Base-by-base conservation (phyloP, 2,888 invertebrate species). In the Mythimna loreyi region DNA sequence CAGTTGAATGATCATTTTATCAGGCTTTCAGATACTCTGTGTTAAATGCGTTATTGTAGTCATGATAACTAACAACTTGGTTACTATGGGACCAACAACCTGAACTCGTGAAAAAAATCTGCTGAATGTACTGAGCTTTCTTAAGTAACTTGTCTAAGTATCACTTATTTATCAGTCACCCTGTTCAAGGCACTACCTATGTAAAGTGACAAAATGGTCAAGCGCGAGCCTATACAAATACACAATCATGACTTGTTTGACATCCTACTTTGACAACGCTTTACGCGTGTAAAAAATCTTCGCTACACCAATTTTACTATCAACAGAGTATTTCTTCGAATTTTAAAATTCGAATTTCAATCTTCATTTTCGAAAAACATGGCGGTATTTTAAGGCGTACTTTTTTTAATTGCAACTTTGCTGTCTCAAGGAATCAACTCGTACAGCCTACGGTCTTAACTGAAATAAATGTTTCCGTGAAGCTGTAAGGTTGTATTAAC, bases 401-500 rank as follows among this genome's bases (percentile, higher is more conserved):
- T 73, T 73, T 85, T 80, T 85, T 85, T 78, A 80, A 82, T 83
- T 85, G 71, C 80, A 60, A 23, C 49, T 7, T 55, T 8, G 55
- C 73, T 82, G 81, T 83, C 74, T 55, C 77, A 81, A 66, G 67
- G 79, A 81, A 85, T 83, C 75, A 78, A 68, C 72, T 75, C 40
- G n/a, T 78, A 79, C 86, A 83, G 85, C 85, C 84, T 81, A 84
- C 86, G 83, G 84, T 83, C 85, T 81, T 82, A 82, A 85, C 81
- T 85, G 83, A 82, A 84, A 85, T 89, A 92, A 92, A 90, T 89
- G 87, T 90, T 94, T 93, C 93, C 89, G 77, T 92, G 93, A 94
- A 93, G 72, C 85, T 84, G 87, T 85, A 87, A 87, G 85, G 82
- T 74, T 80, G 83, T 87, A 84, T 85, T 78, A 83, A 85, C 81